Percentiles rank a stretch among this genome's conserved stretches.
Evolutionary conservation across 1,140 invertebrate species (phyloP).

Genomic region (Antheraea mylitta): DNA sequence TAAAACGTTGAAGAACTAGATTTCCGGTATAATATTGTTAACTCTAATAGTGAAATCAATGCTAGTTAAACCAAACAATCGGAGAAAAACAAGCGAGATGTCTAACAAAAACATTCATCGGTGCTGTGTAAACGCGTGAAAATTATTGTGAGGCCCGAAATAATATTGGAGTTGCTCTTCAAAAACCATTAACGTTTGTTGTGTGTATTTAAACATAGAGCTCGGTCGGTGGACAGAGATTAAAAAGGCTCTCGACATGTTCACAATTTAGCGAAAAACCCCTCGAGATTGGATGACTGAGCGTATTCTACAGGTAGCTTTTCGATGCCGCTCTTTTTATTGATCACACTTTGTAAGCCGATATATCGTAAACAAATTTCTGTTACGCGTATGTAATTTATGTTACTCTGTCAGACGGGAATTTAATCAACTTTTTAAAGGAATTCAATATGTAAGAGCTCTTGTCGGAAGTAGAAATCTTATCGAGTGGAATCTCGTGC

Average conservation of each 20-base stretch:
- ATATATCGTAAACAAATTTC: not conserved
- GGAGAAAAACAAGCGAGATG: conserved; percentile 36
- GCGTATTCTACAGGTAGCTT: conserved; percentile 30
- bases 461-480: not conserved
- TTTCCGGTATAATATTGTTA: not conserved
- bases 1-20: no score
- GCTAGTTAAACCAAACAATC: conserved; percentile 30
- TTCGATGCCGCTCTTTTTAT: conserved; percentile 6
- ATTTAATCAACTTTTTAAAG: not conserved
- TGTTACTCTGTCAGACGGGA: not conserved
- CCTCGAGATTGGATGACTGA: conserved; percentile 29
- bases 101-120: conserved; percentile 55
- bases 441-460: no score
- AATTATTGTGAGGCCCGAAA: conserved; percentile 67
- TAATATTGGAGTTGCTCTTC: conserved; percentile 69
- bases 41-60: not conserved
- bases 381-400: not conserved
- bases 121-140: conserved; percentile 61
- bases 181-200: conserved; percentile 73
- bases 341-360: not conserved
- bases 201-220: conserved; percentile 52
- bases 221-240: conserved; percentile 37
- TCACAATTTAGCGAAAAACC: conserved; percentile 28
- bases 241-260: conserved; percentile 37
- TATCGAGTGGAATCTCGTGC: not conserved